Evolutionary conservation across 2,797 vertebrate genomes (phyloP), one percentile per base, ranked within the genome.

Genomic region (Neoniphon sammara): DNA sequence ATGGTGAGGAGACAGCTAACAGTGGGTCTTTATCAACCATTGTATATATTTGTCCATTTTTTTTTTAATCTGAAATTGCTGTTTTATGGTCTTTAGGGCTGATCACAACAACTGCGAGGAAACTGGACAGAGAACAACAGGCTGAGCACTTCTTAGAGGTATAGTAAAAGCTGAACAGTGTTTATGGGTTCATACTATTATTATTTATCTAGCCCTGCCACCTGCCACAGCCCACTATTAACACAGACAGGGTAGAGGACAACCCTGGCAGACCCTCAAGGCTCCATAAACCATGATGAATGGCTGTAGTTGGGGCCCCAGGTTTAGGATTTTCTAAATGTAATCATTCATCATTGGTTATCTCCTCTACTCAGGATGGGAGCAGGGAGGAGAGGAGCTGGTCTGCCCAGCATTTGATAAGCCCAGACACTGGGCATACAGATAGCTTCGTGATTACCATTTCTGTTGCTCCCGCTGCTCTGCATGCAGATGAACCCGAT

Each of bases 101-200:
- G 63, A 97, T 99, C 91, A 95, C 95, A 62, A 99, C 98, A 3
- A 99, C 98, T 0, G 94, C 97, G 21, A 96, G 98, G 86, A 98
- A 95, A 86, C 93, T 99, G 84, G 98, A 99, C 88, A 91, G 97
- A 79, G 98, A 99, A 77, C 97, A 98, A 84, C 98, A 99, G 77
- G 94, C 88, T 2, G 96, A 98, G 34, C 98, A 99, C 89, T 95
- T 98, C 87, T 78, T 99, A 71, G 98, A 99, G 96, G 98, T 98
- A 95, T 91, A 76, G 75, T 87, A 74, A 80, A 39, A 63, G 12
- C 53, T 59, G 39, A 83, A 47, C 56, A 27, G 5, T 67, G 59
- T 83, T 78, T 64, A 31, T 42, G 70, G 63, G 63, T 77, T 77
- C 70, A 75, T 69, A 44, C 67, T 78, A 62, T 85, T 84, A 83